Evolutionary conservation across 92 coral and sea anemone species (phyloP).

Genomic region (Epizoanthus ramosus): DNA sequence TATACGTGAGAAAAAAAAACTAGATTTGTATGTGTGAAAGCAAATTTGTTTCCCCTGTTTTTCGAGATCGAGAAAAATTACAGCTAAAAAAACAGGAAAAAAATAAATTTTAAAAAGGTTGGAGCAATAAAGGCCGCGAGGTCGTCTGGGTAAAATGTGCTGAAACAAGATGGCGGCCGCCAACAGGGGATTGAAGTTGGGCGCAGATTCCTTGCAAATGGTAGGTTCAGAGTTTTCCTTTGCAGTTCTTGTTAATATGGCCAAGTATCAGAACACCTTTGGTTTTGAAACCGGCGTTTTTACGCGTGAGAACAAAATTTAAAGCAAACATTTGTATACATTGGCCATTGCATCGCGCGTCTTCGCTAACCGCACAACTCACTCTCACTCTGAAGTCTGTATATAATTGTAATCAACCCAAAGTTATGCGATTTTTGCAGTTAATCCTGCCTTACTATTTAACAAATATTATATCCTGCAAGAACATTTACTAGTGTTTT

Average conservation of each 20-base stretch:
- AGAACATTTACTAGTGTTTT: too few relatives aligned
- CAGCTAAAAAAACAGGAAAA: background rate
- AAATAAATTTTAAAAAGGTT: background rate
- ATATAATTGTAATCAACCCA: too few relatives aligned
- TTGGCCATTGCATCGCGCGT: too few relatives aligned
- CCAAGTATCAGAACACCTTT: background rate
- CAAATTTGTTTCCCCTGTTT: background rate
- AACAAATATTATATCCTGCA: too few relatives aligned
- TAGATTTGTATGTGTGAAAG: background rate
- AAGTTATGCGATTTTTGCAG: too few relatives aligned
- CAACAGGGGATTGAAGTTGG: constrained; percentile 7
- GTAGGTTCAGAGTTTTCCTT: constrained; percentile 15
- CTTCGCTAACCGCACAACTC: too few relatives aligned
- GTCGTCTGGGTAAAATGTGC: background rate
- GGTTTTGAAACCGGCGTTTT: background rate
- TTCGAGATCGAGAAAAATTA: background rate
- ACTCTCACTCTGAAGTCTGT: too few relatives aligned
- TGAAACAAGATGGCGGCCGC: constrained; percentile 27
- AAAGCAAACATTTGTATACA: background rate
- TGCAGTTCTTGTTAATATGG: background rate
- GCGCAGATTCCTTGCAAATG: constrained; percentile 11
- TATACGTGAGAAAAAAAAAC: background rate
- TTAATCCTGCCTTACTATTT: too few relatives aligned
- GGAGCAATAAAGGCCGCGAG: background rate
- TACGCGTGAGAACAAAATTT: background rate